Evolutionary conservation across 2,797 vertebrate genomes (phyloP).

Genomic region (Saxicola maurus): DNA sequence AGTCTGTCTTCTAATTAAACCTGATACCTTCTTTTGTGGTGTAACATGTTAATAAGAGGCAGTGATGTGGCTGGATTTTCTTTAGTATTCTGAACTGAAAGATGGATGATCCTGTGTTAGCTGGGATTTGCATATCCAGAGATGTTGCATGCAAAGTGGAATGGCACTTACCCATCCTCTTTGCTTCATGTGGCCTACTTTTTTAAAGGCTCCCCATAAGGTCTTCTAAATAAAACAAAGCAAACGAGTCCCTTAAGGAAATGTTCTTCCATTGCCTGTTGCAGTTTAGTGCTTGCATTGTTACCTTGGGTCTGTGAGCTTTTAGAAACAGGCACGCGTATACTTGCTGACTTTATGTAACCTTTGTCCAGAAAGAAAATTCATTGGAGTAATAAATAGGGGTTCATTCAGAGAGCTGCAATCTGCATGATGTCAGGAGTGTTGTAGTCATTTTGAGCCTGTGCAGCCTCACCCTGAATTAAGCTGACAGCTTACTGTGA

Average conservation of each 20-base stretch:
- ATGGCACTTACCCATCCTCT: neutral
- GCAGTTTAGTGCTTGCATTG: neutral
- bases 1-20: slow-evolving; percentile 28
- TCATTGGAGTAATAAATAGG: neutral
- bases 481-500: neutral
- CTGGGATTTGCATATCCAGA: neutral
- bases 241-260: neutral
- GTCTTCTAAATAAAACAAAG: neutral
- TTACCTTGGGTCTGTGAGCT: neutral
- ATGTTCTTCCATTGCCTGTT: neutral
- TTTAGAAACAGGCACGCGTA: neutral
- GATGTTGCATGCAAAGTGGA: neutral
- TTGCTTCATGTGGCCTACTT: neutral
- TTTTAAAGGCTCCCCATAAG: neutral
- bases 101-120: neutral
- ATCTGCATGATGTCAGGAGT: neutral
- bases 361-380: neutral
- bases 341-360: neutral
- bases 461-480: neutral
- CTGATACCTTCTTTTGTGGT: neutral
- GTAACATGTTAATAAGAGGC: neutral
- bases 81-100: neutral
- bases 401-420: neutral
- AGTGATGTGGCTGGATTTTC: neutral
- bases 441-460: neutral